phyloP scores from a whole-genome alignment of 1,140 invertebrate genomes.

The Zophobas atratus region DNA sequence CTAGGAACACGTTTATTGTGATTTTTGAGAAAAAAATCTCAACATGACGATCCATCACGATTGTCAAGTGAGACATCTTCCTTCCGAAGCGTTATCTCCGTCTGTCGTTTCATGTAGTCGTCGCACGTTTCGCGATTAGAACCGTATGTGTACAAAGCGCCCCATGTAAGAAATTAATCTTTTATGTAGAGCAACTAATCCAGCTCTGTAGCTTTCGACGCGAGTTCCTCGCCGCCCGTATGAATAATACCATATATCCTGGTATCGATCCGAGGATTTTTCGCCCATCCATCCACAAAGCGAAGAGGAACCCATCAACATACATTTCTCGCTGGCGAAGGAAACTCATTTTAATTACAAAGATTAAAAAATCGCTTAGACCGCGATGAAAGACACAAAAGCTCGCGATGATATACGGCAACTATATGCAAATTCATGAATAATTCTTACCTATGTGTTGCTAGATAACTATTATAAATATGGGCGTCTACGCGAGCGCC shows the following conservation, averaged over 20 bases:
- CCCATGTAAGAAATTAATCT: slow-evolving; percentile 56
- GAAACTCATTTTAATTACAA: slow-evolving; percentile 67
- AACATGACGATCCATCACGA: no score
- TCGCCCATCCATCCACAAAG: slow-evolving; percentile 42
- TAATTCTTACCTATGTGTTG: slow-evolving; percentile 63
- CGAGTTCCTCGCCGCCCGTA: slow-evolving; percentile 49
- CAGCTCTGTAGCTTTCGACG: slow-evolving; percentile 50
- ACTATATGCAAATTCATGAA: slow-evolving; percentile 62
- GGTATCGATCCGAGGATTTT: slow-evolving; percentile 51
- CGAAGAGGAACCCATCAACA: slow-evolving; percentile 46
- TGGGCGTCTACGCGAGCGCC: slow-evolving; percentile 57
- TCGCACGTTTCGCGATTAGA: slow-evolving; percentile 29
- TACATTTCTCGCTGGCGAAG: slow-evolving; percentile 55
- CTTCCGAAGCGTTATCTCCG: no score
- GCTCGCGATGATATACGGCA: slow-evolving; percentile 59
- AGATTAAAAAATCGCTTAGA: slow-evolving; percentile 65
- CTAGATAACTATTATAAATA: slow-evolving; percentile 64
- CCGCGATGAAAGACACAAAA: slow-evolving; percentile 64
- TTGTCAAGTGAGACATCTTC: no score
- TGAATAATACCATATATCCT: slow-evolving; percentile 45
- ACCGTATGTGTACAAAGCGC: slow-evolving; percentile 55
- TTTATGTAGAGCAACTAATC: slow-evolving; percentile 53
- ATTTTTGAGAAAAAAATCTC: no score
- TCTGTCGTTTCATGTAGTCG: no score
- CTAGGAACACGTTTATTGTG: no score